These are phyloP conservation scores for Hydrozoanthus tunicans DNA, from an alignment of 64 coral and sea anemone genomes.

Conservation along the genomic window DNA sequence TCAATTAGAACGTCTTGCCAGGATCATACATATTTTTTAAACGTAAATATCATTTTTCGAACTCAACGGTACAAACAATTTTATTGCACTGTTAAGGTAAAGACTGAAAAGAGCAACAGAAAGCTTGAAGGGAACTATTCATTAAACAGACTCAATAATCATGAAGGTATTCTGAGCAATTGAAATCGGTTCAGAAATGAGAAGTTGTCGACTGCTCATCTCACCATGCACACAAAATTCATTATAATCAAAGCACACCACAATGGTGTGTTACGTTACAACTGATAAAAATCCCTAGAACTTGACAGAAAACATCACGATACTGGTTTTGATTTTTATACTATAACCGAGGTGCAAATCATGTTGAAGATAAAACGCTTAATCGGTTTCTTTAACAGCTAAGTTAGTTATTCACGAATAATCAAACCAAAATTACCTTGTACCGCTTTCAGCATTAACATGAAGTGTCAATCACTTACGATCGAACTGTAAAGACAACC, in stretches of 20 bases:
- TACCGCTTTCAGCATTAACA: conserved; percentile 21
- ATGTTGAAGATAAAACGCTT: conserved; percentile 1
- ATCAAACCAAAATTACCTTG: conserved; percentile 7
- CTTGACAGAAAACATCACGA: neutral
- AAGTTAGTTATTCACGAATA: neutral
- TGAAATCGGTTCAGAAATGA: too few species aligned
- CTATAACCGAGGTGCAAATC: neutral
- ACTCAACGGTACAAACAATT: neutral
- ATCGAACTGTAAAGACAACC: conserved; percentile 14
- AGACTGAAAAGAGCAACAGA: neutral
- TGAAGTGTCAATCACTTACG: conserved; percentile 36
- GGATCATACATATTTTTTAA: too few species aligned
- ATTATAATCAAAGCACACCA: too few species aligned
- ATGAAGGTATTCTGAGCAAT: too few species aligned
- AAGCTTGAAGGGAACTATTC: neutral
- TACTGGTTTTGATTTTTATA: neutral
- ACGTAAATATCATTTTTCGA: too few species aligned
- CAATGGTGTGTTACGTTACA: too few species aligned
- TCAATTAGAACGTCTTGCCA: too few species aligned
- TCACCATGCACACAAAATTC: too few species aligned
- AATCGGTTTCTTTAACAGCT: conserved; percentile 21
- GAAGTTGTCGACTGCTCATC: too few species aligned
- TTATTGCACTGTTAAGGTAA: neutral
- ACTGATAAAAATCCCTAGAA: too few species aligned
- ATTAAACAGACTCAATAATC: neutral